Percentiles rank a stretch among this genome's conserved stretches.
phyloP scores from a whole-genome alignment of 2,797 vertebrate genomes.

The Falco peregrinus region DNA sequence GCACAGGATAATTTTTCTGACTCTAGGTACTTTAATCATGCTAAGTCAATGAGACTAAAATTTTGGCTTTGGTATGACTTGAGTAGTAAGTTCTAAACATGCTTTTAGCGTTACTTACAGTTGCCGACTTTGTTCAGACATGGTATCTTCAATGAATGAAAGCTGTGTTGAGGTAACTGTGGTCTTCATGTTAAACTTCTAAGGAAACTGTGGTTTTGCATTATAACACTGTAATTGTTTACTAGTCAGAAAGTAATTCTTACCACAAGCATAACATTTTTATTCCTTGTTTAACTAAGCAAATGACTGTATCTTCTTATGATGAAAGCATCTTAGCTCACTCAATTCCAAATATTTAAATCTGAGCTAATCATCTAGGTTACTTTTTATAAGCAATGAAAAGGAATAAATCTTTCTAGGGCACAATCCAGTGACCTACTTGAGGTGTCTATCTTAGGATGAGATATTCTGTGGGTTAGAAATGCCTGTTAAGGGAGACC shows the following conservation, averaged over 20 bases:
- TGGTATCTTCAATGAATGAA: not conserved
- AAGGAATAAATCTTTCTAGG: conserved; percentile 41
- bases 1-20: not conserved
- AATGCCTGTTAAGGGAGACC: not conserved
- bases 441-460: conserved; percentile 17
- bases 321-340: not conserved
- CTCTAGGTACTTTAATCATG: not conserved
- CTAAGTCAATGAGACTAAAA: not conserved
- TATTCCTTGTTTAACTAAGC: conserved; percentile 6
- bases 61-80: not conserved
- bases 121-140: not conserved
- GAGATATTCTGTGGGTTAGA: not conserved
- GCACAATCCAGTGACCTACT: conserved; percentile 28
- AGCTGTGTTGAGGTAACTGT: not conserved
- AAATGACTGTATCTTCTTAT: not conserved
- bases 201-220: not conserved
- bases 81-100: not conserved
- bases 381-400: conserved; percentile 28
- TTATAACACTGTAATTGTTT: not conserved
- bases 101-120: not conserved
- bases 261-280: not conserved
- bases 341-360: conserved; percentile 13
- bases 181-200: not conserved
- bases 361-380: not conserved
- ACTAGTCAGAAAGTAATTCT: not conserved